Evolutionary conservation across 2,888 invertebrate species (phyloP), one percentile per base, ranked within the genome.

Genomic region (Frankliniella intonsa): DNA sequence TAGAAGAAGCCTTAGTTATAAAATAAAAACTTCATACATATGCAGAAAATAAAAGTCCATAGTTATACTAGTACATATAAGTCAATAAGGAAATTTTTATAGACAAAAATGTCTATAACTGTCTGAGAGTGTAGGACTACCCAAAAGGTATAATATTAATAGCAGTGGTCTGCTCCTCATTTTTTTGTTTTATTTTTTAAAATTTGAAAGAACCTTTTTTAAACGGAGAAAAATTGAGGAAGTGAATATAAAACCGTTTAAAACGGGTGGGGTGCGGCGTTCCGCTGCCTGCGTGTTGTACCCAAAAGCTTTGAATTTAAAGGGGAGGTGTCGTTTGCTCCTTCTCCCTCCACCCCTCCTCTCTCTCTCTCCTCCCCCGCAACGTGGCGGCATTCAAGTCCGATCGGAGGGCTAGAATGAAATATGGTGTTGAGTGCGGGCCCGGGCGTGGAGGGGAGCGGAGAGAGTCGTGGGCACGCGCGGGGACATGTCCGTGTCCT

Each of bases 331-430:
- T 76, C 25, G 69, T 38, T 38, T 38, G 55, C 55, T 14, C 55
- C 55, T 2, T 17, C 11, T 7, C 55, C 55, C 9, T 5, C 55
- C 55, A 10, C 14, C 55, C 55, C 7, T 17, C 14, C 17, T 19
- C 55, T 55, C 55, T n/a, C n/a, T n/a, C n/a, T n/a, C n/a, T n/a
- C 38, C 5, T 38, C 38, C 38, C 38, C 38, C 38, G 38, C 38
- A 38, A 38, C 38, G 69, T 11, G 22, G 25, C 8, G 69, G 69
- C 69, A 76, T 11, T 76, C 69, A 76, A 76, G 69, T 22, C 25
- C 69, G 69, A 76, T 76, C 25, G 69, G 69, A 76, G 69, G 69
- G 69, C 9, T 76, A 22, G 69, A 25, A 76, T 76, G 69, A 76
- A 76, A 76, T 76, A 76, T 76, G 69, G 69, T 12, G 17, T 55